Base-by-base conservation (phyloP, 2,888 invertebrate genomes). In the Halictus quadricinctus region DNA sequence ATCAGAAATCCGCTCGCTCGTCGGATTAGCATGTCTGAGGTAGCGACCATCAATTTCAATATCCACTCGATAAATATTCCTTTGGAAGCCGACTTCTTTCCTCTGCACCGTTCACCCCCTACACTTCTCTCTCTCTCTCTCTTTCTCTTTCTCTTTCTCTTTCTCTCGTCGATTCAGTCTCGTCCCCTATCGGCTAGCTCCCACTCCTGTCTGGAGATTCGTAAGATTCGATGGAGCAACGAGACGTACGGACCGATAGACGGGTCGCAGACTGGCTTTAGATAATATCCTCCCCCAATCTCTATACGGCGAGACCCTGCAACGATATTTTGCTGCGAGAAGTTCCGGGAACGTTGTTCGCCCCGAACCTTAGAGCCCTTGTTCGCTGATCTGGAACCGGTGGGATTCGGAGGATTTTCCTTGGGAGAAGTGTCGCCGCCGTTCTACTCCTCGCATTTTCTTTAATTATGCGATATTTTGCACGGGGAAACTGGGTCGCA, bases 21-120 rank as follows among this genome's bases (percentile, higher is more conserved):
- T 87, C 91, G 90, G 92, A 92, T 92, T 92, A 92, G 92, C 92
- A 92, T 92, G 92, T 92, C 92, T 91, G 91, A 92, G 92, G 91
- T 91, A 91, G 89, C 89, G 88, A 86, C 92, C 90, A 92, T 92
- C 92, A 91, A 92, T 92, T 92, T 92, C 92, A 92, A 92, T 92
- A 92, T 92, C 91, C 92, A 90, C 90, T 91, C 92, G 91, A 92
- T 92, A 92, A 92, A 92, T 92, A 92, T 92, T 91, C 92, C 91
- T 92, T 91, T 91, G 92, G 92, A 90, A 87, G 87, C 88, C 87
- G 87, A 88, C 88, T 88, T 88, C 87, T 90, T 86, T 88, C 87
- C 87, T 83, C 86, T 80, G 82, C 84, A 46, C 80, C 86, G 86
- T 87, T 88, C 89, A 82, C 83, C 84, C 84, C 76, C 69, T 12